A percentile compares a stretch with the other conserved stretches of the same genome.
phyloP scores from a whole-genome alignment of 2,888 invertebrate species.

The Cataglyphis albicans region DNA sequence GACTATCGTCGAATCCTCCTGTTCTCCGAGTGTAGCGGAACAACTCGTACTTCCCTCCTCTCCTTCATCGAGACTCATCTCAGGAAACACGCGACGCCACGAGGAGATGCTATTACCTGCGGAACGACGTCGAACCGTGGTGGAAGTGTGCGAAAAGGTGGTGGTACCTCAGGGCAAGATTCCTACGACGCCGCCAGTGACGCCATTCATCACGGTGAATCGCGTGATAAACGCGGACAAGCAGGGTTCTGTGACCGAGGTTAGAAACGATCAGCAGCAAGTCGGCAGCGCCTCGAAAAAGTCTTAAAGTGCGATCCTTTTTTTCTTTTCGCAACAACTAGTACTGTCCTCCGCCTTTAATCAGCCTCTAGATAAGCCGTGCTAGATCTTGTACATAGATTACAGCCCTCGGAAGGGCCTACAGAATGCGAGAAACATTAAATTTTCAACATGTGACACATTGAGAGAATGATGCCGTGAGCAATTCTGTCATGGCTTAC shows the following conservation, averaged over 20 bases:
- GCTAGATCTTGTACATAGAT: slow-evolving; percentile 71
- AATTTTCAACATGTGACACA: not conserved
- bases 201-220: slow-evolving; percentile 82
- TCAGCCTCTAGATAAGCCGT: slow-evolving; percentile 66
- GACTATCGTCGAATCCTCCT: slow-evolving; percentile 12
- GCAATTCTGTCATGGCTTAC: not conserved
- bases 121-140: slow-evolving; percentile 80
- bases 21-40: slow-evolving; percentile 36
- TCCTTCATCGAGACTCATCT: slow-evolving; percentile 52
- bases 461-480: slow-evolving; percentile 14
- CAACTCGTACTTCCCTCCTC: not conserved
- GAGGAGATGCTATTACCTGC: slow-evolving; percentile 70
- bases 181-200: slow-evolving; percentile 75
- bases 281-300: slow-evolving; percentile 71
- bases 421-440: slow-evolving; percentile 12
- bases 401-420: not conserved
- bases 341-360: slow-evolving; percentile 59
- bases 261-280: slow-evolving; percentile 78
- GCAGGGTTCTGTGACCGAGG: slow-evolving; percentile 74
- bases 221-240: slow-evolving; percentile 74
- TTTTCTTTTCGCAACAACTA: slow-evolving; percentile 64
- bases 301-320: slow-evolving; percentile 62
- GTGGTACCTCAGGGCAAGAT: slow-evolving; percentile 78
- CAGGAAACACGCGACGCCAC: slow-evolving; percentile 65
- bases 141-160: slow-evolving; percentile 84